These are phyloP conservation scores for Abramis brama DNA, from an alignment of 2,113 vertebrate genomes.

Conservation along the genomic window DNA sequence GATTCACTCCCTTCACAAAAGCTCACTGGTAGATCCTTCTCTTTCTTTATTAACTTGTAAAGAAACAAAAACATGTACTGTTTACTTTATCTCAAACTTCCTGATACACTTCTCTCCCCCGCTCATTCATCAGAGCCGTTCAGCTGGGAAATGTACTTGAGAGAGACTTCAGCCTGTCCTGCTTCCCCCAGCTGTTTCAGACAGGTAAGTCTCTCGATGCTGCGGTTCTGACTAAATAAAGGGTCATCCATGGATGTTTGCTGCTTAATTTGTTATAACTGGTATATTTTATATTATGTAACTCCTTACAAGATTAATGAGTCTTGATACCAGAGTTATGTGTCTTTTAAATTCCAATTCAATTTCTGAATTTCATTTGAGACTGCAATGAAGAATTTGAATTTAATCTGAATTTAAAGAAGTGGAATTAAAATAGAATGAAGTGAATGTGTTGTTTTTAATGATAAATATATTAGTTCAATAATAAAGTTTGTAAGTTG, in stretches of 20 bases:
- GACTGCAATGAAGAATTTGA: background rate
- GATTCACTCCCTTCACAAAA: conserved; percentile 69
- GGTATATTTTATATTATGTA: background rate
- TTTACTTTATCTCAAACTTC: background rate
- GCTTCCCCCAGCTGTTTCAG: conserved; percentile 88
- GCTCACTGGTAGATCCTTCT: conserved; percentile 72
- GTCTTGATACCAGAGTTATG: background rate
- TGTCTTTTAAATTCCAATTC: background rate
- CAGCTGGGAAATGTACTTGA: conserved; percentile 91
- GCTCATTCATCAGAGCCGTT: conserved; percentile 80
- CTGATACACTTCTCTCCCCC: background rate
- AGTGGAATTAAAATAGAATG: too few species aligned
- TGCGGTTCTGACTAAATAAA: background rate
- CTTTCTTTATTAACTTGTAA: background rate
- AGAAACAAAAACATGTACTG: background rate
- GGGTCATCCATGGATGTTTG: background rate
- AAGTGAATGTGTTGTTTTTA: background rate
- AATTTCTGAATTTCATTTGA: background rate
- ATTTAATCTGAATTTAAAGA: background rate
- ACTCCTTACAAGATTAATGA: background rate
- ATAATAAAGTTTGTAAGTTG: too few species aligned
- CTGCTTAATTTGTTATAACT: background rate
- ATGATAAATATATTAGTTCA: too few species aligned
- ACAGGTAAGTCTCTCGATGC: conserved; percentile 80
- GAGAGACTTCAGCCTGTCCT: conserved; percentile 84